These are phyloP conservation scores for Phrynocephalus vlangalii DNA, from an alignment of 2,797 vertebrate species.

Conservation along the genomic window DNA sequence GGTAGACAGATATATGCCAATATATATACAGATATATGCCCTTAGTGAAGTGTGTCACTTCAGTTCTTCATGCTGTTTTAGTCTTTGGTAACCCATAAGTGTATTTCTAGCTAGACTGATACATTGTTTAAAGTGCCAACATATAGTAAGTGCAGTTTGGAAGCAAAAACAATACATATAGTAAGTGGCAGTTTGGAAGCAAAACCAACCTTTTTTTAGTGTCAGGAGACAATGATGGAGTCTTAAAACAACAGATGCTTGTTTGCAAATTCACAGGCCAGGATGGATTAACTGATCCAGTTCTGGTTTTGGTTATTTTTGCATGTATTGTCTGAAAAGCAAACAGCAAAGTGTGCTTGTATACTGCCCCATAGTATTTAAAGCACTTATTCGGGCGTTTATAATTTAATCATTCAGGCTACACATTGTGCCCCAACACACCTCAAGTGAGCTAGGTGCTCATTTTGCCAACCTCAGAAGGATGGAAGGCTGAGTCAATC, in stretches of 20 bases:
- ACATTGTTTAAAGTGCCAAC: conserved; percentile 6
- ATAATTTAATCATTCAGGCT: too few relatives aligned
- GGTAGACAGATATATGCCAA: not conserved
- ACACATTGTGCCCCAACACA: too few relatives aligned
- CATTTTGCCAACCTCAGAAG: too few relatives aligned
- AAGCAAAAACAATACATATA: not conserved
- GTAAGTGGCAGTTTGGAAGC: not conserved
- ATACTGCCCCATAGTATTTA: too few relatives aligned
- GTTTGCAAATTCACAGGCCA: not conserved
- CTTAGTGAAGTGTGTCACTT: conserved; percentile 48
- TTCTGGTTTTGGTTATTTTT: not conserved
- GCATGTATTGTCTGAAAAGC: not conserved
- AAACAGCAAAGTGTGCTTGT: too few relatives aligned
- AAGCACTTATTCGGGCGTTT: too few relatives aligned
- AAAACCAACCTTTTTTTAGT: not conserved
- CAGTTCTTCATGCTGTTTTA: conserved; percentile 38
- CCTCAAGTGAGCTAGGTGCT: too few relatives aligned
- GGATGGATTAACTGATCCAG: not conserved
- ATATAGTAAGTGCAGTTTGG: not conserved
- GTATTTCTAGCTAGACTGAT: conserved; percentile 9
- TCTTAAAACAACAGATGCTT: not conserved
- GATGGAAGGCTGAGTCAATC: too few relatives aligned
- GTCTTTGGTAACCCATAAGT: not conserved
- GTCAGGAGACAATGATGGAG: not conserved
- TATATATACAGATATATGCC: not conserved